Percentiles rank a stretch among this genome's conserved stretches.
Evolutionary conservation across 2,888 invertebrate genomes (phyloP).

Genomic region (Drosophila stalkeri): DNA sequence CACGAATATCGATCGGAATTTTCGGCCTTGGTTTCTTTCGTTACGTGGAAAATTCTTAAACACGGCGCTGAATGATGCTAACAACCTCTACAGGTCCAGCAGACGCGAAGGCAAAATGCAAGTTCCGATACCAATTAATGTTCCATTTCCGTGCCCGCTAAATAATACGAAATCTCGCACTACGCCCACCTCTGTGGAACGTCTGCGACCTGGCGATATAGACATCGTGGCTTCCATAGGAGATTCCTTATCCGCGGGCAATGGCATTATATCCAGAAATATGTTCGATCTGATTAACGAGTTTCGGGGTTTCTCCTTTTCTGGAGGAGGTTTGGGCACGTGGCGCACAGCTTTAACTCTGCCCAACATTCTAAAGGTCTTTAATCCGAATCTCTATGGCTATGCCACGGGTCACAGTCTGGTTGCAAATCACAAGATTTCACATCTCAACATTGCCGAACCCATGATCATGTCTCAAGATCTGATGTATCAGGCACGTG

Average conservation of each 20-base stretch:
- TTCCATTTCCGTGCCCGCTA: constrained; percentile 84
- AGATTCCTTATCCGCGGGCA: constrained; percentile 87
- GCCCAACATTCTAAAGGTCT: constrained; percentile 88
- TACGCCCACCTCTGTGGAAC: constrained; percentile 86
- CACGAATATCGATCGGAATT: constrained; percentile 68
- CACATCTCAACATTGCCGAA: constrained; percentile 82
- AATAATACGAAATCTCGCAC: constrained; percentile 77
- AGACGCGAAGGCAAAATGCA: constrained; percentile 79
- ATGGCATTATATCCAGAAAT: constrained; percentile 86
- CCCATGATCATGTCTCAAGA: constrained; percentile 82
- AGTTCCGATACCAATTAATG: constrained; percentile 48
- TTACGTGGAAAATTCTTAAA: constrained; percentile 48
- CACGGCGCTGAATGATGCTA: constrained; percentile 45
- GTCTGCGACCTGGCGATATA: constrained; percentile 87
- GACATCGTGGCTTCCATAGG: constrained; percentile 87
- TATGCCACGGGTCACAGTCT: constrained; percentile 82
- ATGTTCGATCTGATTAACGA: constrained; percentile 85
- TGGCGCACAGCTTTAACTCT: constrained; percentile 86
- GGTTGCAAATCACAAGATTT: constrained; percentile 64
- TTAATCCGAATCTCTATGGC: constrained; percentile 88
- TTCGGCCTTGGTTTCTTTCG: constrained; percentile 61
- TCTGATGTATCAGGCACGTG: constrained; percentile 72
- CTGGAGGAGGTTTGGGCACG: constrained; percentile 86
- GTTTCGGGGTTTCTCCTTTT: constrained; percentile 86
- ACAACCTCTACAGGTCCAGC: constrained; percentile 47